Evolutionary conservation across 2,113 vertebrate species (phyloP).

Genomic region (Dolichotis patagonum): DNA sequence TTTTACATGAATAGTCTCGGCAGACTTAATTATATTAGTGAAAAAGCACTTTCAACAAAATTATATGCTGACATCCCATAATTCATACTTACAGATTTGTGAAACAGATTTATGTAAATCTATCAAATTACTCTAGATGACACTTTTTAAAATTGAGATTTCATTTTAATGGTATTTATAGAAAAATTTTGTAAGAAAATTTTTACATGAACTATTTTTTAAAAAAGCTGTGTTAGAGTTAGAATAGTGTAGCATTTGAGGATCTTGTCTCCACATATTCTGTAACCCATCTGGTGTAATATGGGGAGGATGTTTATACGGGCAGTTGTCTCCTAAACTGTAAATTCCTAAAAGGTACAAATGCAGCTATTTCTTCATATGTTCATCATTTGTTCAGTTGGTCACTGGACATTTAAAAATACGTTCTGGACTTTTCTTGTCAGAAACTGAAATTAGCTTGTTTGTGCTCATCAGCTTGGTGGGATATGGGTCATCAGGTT

Average conservation of each 20-base stretch:
- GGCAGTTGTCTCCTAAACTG: background rate
- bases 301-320: constrained; percentile 29
- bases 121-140: constrained; percentile 82
- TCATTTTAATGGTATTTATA: constrained; percentile 75
- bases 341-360: constrained; percentile 48
- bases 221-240: constrained; percentile 35
- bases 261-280: constrained; percentile 57
- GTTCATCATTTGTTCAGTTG: background rate
- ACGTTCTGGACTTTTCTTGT: background rate
- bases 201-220: constrained; percentile 40
- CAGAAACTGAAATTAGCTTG: background rate
- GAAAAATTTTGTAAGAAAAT: constrained; percentile 48
- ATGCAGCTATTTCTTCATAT: background rate
- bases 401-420: constrained; percentile 14
- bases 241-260: constrained; percentile 68
- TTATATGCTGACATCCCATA: constrained; percentile 84
- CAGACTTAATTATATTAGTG: constrained; percentile 84
- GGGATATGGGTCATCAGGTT: background rate
- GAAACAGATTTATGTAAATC: constrained; percentile 84
- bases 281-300: constrained; percentile 43
- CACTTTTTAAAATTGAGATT: constrained; percentile 78
- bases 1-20: constrained; percentile 80
- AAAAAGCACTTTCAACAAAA: constrained; percentile 83
- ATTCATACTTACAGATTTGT: constrained; percentile 82
- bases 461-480: background rate